Base-by-base conservation (phyloP, 2,113 vertebrate genomes). In the Xyrauchen texanus region DNA sequence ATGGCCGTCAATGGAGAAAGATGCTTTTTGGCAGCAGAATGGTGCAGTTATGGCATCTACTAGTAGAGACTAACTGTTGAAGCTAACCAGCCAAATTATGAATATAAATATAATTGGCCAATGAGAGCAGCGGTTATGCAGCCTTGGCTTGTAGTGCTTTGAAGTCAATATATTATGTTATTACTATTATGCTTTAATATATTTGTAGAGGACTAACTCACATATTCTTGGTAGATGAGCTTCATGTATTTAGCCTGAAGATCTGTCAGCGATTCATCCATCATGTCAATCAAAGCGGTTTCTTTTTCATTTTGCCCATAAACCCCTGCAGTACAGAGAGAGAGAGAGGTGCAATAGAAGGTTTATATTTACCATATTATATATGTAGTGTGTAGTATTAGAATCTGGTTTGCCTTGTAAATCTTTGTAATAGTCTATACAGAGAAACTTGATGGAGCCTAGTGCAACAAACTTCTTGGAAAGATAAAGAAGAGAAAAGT, bases 281-380 rank as follows among this genome's bases (percentile, higher is more conserved):
- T 71, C 69, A 71, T 71, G 21, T 71, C 69, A 57, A 71, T 71
- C 11, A 71, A 44, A 44, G 69, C 52, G 4, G 15, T 10, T 3
- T 72, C 69, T 45, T 58, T 72, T 12, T 71, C 69, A 72, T 72
- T n/a, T 60, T 72, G 55, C 4, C 69, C 69, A 71, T 57, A 71
- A 12, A 71, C 6, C n/a, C 69, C 69, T 71, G 55, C 10, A 55
- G 8, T 13, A 15, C 12, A 34, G 21, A 34, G 21, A 34, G 21
- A 34, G 21, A 34, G 21, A 12, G 12, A 12, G 52, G 10, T 5
- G 15, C 15, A 15, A 58, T n/a, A 7, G 3, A 7, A 15, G 2
- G 13, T 58, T 15, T 3, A 58, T 7, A 15, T 13, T 58, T 10
- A 53, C 9, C 2, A 10, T 4, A 57, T 13, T 57, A 6, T 55